Evolutionary conservation across 2,888 invertebrate species (phyloP), one percentile per base, ranked within the genome.

Genomic region (Apamea crenata): DNA sequence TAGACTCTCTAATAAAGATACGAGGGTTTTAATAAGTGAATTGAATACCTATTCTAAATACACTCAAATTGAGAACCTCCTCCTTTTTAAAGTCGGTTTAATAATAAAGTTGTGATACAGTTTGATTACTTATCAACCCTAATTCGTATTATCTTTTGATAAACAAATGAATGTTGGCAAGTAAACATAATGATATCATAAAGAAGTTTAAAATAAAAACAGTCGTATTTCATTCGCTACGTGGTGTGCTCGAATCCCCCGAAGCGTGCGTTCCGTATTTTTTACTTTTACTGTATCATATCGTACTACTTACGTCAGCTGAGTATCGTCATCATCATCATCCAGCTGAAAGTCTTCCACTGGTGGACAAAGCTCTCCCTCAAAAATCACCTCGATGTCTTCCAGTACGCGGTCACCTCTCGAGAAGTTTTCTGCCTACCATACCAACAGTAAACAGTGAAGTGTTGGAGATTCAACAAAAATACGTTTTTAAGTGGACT

Each of bases 111-210:
- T 53, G 5, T 16, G n/a, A 80, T 44, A 21, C 5, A n/a, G 12
- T 21, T 4, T 16, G 82, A 59, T 66, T 50, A 75, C 59, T 61
- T 76, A 80, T n/a, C 66, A 67, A 25, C 59, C 14, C 2, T 59
- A 40, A 66, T 80, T n/a, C 10, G 8, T 67, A n/a, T 47, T 75
- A 50, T 82, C 25, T 25, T 40, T 25, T 32, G 83, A 83, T 80
- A 77, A 56, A 53, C 14, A 67, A n/a, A 77, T 50, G 0, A 12
- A 40, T 56, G 6, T 50, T 16, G 0, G 29, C 18, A 47, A 47
- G 47, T 32, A 40, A 81, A 47, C 7, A 7, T 8, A 44, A 44
- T 21, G 5, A 29, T 47, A n/a, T n/a, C n/a, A n/a, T n/a, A n/a
- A 16, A 74, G 36, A 81, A 47, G 0, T 65, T 18, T 18, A 44